Base-by-base conservation (phyloP, 2,113 vertebrate species). In the Aegithalos caudatus region DNA sequence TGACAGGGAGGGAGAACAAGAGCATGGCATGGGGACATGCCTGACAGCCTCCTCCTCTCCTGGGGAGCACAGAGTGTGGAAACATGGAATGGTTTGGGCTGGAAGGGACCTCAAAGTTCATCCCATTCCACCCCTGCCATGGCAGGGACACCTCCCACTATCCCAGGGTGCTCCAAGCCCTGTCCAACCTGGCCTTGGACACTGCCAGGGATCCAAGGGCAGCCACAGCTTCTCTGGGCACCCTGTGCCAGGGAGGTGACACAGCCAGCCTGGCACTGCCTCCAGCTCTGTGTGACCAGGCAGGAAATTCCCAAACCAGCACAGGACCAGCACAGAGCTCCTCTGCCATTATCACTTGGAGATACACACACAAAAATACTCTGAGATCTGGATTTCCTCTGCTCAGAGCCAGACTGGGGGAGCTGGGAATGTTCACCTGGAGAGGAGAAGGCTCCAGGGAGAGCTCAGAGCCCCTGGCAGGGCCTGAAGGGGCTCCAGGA, bases 331-430 rank as follows among this genome's bases (percentile, higher is more conserved):
- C 45, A 72, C 40, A 64, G 12, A 38, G 8, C 48, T 76, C 23
- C 58, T 76, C 53, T n/a, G 23, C 17, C 18, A 22, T 22, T 14
- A 9, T 35, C 29, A 9, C n/a, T 10, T 31, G 31, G 37, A 77
- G 28, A 47, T 12, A 11, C 0, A 11, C 0, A 2, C 10, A 19
- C 3, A 4, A 24, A 19, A 54, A 14, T n/a, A 7, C 23, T n/a
- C 33, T 6, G 1, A 37, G 27, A 5, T 22, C 31, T 44, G 53
- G 27, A 27, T 3, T 6, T 4, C 44, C 31, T 67, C 53, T 58
- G 53, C 72, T 38, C 38, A 53, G 28, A n/a, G 28, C 16, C 28
- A 53, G 45, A 7, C 27, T 77, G 54, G 47, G 38, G 51, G 33
- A 33, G 72, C 71, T 86, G 71, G 25, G 27, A 1, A 0, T 10